phyloP scores from a whole-genome alignment of 1,140 invertebrate species.

The Colletes latitarsis region DNA sequence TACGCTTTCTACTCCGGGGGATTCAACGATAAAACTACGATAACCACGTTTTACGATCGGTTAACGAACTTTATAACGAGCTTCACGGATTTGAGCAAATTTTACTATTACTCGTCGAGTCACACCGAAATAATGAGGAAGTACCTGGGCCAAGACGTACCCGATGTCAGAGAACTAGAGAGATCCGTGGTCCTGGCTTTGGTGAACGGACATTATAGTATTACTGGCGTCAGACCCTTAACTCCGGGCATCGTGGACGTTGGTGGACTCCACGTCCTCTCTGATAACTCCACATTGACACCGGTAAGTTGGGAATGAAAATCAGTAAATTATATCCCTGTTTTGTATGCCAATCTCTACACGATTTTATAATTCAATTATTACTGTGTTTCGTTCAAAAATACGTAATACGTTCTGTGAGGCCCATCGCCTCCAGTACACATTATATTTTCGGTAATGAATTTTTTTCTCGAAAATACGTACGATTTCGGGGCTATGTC shows the following conservation, averaged over 20 bases:
- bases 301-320: slow-evolving; percentile 35
- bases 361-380: no score
- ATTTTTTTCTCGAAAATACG: no score
- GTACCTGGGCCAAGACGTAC: slow-evolving; percentile 75
- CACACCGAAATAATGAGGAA: slow-evolving; percentile 71
- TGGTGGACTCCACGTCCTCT: slow-evolving; percentile 81
- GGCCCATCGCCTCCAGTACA: no score
- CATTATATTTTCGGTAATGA: no score
- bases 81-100: slow-evolving; percentile 41
- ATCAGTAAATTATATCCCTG: background rate
- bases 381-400: no score
- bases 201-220: slow-evolving; percentile 82
- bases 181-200: slow-evolving; percentile 81
- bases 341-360: no score
- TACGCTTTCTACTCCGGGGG: slow-evolving; percentile 83
- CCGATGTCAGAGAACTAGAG: slow-evolving; percentile 74
- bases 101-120: slow-evolving; percentile 57
- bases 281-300: slow-evolving; percentile 52
- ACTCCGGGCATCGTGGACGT: slow-evolving; percentile 82
- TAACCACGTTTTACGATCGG: slow-evolving; percentile 83
- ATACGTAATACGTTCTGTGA: no score
- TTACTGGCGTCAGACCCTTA: slow-evolving; percentile 79
- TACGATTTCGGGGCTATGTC: no score
- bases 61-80: slow-evolving; percentile 79
- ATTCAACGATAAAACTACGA: slow-evolving; percentile 81